These are phyloP conservation scores for Xyliphius kryptos DNA, from an alignment of 2,113 vertebrate species.

Conservation along the genomic window DNA sequence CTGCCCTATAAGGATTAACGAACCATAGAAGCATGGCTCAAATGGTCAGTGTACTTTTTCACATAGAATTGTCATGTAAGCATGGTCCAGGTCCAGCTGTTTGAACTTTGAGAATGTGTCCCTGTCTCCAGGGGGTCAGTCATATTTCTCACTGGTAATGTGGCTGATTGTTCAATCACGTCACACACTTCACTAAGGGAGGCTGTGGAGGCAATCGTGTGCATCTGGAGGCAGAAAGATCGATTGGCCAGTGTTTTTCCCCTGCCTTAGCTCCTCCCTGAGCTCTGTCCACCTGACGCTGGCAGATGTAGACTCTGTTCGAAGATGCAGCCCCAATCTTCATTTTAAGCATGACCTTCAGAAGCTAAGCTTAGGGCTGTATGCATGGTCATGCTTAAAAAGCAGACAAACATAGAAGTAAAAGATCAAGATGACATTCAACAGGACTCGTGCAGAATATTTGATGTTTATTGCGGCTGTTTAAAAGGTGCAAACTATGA, in stretches of 20 bases:
- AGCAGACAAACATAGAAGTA: slow-evolving; percentile 1
- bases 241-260: slow-evolving; percentile 54
- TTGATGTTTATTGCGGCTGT: neutral
- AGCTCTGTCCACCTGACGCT: slow-evolving; percentile 42
- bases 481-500: neutral
- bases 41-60: slow-evolving; percentile 18
- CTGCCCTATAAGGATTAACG: neutral
- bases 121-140: slow-evolving; percentile 38
- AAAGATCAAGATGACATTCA: neutral
- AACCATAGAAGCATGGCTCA: slow-evolving; percentile 2
- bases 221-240: slow-evolving; percentile 58
- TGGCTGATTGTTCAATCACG: slow-evolving; percentile 61
- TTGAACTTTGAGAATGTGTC: slow-evolving; percentile 14
- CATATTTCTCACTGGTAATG: slow-evolving; percentile 53
- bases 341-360: slow-evolving; percentile 40
- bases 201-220: slow-evolving; percentile 51
- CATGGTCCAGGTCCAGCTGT: slow-evolving; percentile 15
- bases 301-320: slow-evolving; percentile 32
- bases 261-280: slow-evolving; percentile 35
- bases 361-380: slow-evolving; percentile 1
- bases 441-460: neutral
- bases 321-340: slow-evolving; percentile 30
- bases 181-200: slow-evolving; percentile 50
- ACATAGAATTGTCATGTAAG: slow-evolving; percentile 24
- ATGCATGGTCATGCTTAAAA: slow-evolving; percentile 3